Conservation (phyloP, 2,888 invertebrate species). For the Oegoconia quadripuncta region DNA sequence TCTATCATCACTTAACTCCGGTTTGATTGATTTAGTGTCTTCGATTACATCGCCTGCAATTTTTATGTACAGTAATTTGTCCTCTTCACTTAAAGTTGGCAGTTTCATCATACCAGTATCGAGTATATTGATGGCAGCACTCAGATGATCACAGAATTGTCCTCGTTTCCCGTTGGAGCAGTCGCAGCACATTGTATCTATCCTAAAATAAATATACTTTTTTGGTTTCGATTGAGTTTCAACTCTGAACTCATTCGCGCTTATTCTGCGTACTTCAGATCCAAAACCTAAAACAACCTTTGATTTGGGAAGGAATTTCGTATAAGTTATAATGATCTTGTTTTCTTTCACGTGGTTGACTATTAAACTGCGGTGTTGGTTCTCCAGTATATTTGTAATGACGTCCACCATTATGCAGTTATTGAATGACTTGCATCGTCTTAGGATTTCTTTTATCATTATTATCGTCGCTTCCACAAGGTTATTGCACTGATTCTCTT, state of each 20-base stretch:
- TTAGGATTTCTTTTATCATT: slow-evolving; percentile 24
- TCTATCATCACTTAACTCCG: slow-evolving; percentile 2
- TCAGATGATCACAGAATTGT: slow-evolving; percentile 35
- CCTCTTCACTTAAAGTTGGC: slow-evolving; percentile 18
- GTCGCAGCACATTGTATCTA: slow-evolving; percentile 35
- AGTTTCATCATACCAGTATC: slow-evolving; percentile 16
- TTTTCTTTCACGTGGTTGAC: slow-evolving; percentile 21
- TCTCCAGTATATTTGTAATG: slow-evolving; percentile 32
- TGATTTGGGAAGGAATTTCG: slow-evolving; percentile 19
- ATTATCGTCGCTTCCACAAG: slow-evolving; percentile 22
- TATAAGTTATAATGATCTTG: slow-evolving; percentile 13
- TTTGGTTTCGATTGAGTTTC: slow-evolving; percentile 6
- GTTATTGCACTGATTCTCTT: slow-evolving; percentile 4
- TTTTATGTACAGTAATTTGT: slow-evolving; percentile 18
- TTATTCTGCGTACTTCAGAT: slow-evolving; percentile 13
- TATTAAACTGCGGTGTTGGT: slow-evolving; percentile 26
- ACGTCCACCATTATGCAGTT: slow-evolving; percentile 33
- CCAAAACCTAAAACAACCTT: slow-evolving; percentile 10
- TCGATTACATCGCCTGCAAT: slow-evolving; percentile 19
- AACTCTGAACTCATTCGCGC: slow-evolving; percentile 19
- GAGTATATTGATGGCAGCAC: slow-evolving; percentile 21
- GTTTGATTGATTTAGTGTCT: background rate
- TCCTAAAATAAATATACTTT: slow-evolving; percentile 22
- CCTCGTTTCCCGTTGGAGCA: slow-evolving; percentile 29
- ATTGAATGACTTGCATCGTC: slow-evolving; percentile 28